Base-by-base conservation (phyloP, 2,113 vertebrate genomes). In the Phodopus roborovskii region DNA sequence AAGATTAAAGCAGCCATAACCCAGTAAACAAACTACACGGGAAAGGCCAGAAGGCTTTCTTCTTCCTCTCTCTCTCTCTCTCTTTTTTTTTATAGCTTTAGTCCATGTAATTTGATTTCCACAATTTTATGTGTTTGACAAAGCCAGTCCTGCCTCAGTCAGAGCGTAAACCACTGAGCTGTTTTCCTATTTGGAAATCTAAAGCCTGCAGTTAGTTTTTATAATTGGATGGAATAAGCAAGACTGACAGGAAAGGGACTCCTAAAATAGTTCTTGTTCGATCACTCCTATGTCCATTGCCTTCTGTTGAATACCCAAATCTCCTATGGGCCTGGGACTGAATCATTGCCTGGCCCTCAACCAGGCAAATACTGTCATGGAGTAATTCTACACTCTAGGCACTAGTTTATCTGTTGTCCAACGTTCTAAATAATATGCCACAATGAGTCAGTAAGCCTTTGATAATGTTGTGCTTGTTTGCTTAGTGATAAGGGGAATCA, bases 1-100 rank as follows among this genome's bases (percentile, higher is more conserved):
- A 96, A 97, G 97, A 97, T 95, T 94, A 96, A 95, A 81, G 92
- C 48, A 86, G 56, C 70, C 48, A 0, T 39, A 95, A 75, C 86
- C 94, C 62, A 58, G 95, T 94, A 92, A 95, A 97, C 96, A 96
- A 95, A 94, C 83, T 66, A 39, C 92, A 60, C 45, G 82, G 95
- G 75, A 95, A 88, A 96, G 79, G 78, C 70, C 58, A 96, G 89
- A 93, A 88, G 30, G 79, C 7, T 30, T n/a, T n/a, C 17, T 36
- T 11, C 24, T 36, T 24, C 62, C 39, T 42, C 26, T 45, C 11
- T 5, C 45, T 45, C 45, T 45, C 45, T 45, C 45, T 45, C 45
- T 45, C 6, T 45, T 45, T 45, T 20, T 94, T 26, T 87, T 56
- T 26, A 73, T 62, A 79, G 62, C 71, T 87, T 71, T 66, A 56